These are phyloP conservation scores for Rhizomys pruinosus DNA, from an alignment of 2,113 vertebrate species.

Conservation along the genomic window DNA sequence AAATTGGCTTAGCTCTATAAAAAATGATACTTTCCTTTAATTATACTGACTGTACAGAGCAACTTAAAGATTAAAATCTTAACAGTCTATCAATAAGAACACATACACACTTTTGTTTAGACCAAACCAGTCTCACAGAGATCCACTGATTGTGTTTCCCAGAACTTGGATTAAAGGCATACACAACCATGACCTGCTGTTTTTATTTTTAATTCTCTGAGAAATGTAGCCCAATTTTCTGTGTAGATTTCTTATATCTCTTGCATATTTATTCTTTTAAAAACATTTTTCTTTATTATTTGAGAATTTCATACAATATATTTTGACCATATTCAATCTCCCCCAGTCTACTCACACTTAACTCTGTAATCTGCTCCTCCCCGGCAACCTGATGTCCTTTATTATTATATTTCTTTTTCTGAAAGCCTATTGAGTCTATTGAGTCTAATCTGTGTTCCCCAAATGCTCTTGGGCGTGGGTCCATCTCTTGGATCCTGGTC, in stretches of 20 bases:
- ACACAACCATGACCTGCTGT: neutral
- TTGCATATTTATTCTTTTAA: neutral
- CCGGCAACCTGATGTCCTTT: too few species aligned
- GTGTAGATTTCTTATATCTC: neutral
- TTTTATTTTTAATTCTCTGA: constrained; percentile 38
- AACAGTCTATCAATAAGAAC: neutral
- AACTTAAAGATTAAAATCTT: neutral
- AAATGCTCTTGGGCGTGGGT: too few species aligned
- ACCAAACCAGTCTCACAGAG: neutral
- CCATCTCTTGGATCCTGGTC: too few species aligned
- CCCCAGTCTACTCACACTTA: too few species aligned
- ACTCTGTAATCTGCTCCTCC: too few species aligned
- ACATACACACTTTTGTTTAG: neutral
- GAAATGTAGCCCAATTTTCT: neutral
- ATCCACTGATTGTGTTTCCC: neutral
- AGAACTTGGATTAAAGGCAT: neutral
- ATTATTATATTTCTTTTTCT: too few species aligned
- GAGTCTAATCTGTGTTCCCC: too few species aligned
- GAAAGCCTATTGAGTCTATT: too few species aligned
- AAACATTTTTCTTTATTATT: too few species aligned
- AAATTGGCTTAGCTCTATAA: neutral
- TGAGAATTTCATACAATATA: too few species aligned
- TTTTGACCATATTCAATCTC: too few species aligned
- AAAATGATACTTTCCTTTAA: constrained; percentile 5
- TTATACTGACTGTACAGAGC: neutral